These are phyloP conservation scores for Antedon mediterranea DNA, from an alignment of 53 echinoderm and acorn worm species.

Conservation along the genomic window DNA sequence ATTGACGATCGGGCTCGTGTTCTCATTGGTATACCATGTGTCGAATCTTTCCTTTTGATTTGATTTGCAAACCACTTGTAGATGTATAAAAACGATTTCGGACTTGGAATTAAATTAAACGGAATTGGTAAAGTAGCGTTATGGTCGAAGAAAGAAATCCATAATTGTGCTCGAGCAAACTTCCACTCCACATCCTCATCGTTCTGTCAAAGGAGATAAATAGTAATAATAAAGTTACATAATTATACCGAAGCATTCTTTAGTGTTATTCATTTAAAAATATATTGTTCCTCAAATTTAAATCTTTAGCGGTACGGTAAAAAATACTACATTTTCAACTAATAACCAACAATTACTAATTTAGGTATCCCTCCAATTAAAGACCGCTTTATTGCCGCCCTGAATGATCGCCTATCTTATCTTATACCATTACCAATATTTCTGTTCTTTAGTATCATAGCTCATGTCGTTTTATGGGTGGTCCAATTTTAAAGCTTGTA, in stretches of 20 bases:
- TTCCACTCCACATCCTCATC: constrained; percentile 98
- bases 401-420: too few relatives aligned
- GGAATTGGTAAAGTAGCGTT: constrained; percentile 93
- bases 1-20: constrained; percentile 33
- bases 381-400: too few relatives aligned
- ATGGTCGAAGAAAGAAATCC: constrained; percentile 91
- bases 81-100: constrained; percentile 46
- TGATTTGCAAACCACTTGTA: constrained; percentile 45
- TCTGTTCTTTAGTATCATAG: too few relatives aligned
- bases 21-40: not conserved
- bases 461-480: too few relatives aligned
- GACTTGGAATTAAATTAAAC: constrained; percentile 82
- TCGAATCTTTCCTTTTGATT: constrained; percentile 8
- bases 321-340: too few relatives aligned
- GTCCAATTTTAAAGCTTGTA: too few relatives aligned
- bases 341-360: too few relatives aligned
- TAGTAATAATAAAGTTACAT: not conserved
- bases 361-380: too few relatives aligned
- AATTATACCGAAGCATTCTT: not conserved
- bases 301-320: too few relatives aligned
- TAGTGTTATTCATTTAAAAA: too few relatives aligned
- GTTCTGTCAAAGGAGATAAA: constrained; percentile 45
- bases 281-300: too few relatives aligned
- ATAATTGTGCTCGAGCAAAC: constrained; percentile 81
- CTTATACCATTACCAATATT: too few relatives aligned